A percentile compares a stretch with the other conserved stretches of the same genome.
These are phyloP conservation scores for Lagenorhynchus albirostris DNA, from an alignment of 2,113 vertebrate species.

Conservation along the genomic window DNA sequence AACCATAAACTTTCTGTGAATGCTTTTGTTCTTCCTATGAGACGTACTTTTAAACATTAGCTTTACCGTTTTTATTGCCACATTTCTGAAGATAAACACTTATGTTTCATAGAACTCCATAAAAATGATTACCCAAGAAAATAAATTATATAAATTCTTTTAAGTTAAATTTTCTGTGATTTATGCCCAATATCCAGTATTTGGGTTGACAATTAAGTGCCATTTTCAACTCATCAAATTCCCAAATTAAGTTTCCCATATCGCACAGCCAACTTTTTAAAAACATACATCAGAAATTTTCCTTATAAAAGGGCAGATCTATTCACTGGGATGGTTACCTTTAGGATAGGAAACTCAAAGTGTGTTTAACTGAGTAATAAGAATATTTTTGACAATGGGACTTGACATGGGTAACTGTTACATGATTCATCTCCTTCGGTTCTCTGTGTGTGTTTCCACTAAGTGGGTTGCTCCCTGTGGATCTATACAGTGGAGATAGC, in stretches of 20 bases:
- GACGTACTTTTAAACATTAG: background rate
- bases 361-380: conserved; percentile 35
- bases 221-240: conserved; percentile 14
- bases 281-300: conserved; percentile 7
- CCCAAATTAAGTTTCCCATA: background rate
- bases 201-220: background rate
- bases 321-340: conserved; percentile 6
- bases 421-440: conserved; percentile 68
- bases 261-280: background rate
- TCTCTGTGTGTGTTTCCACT: conserved; percentile 19
- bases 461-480: conserved; percentile 66
- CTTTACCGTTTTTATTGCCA: conserved; percentile 70
- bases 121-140: conserved; percentile 42
- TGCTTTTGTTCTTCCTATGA: background rate
- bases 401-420: conserved; percentile 64
- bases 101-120: background rate
- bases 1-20: background rate
- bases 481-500: conserved; percentile 68
- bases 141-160: conserved; percentile 15
- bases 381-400: conserved; percentile 56
- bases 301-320: conserved; percentile 4
- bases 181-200: background rate
- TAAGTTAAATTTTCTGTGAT: conserved; percentile 6
- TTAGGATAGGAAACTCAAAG: conserved; percentile 41
- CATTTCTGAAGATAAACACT: conserved; percentile 17